phyloP scores from a whole-genome alignment of 2,797 vertebrate species.

The Parotocinclus haroldoi region DNA sequence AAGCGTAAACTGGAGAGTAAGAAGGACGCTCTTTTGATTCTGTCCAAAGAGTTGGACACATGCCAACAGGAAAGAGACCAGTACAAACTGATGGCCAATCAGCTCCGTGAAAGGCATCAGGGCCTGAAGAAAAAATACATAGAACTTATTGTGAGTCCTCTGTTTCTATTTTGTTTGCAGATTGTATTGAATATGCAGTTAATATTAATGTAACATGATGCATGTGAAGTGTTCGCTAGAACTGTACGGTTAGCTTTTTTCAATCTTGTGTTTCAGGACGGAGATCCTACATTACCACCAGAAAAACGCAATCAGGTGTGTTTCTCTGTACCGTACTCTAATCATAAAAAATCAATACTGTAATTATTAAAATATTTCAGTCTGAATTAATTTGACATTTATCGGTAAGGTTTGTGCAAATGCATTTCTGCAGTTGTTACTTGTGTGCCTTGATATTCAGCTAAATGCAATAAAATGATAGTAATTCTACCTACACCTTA shows the following conservation, averaged over 20 bases:
- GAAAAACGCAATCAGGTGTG: constrained; percentile 94
- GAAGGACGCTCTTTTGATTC: constrained; percentile 92
- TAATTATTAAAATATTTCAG: no score
- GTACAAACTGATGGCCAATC: constrained; percentile 97
- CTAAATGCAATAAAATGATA: no score
- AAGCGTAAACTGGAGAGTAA: constrained; percentile 95
- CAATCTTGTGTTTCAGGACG: constrained; percentile 76
- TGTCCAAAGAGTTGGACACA: constrained; percentile 94
- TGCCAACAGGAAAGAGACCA: constrained; percentile 97
- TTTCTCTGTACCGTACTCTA: neutral
- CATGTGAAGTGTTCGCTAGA: neutral
- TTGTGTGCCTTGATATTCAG: no score
- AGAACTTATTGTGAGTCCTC: constrained; percentile 85
- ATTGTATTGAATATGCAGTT: no score
- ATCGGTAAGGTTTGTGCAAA: no score
- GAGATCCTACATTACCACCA: constrained; percentile 88
- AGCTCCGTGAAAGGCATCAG: constrained; percentile 91
- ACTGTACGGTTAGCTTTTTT: neutral
- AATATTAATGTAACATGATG: no score
- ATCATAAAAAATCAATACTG: no score
- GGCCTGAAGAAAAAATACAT: constrained; percentile 93
- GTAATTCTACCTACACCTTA: no score
- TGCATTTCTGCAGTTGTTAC: no score
- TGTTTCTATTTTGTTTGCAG: neutral
- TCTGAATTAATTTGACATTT: no score